These are phyloP conservation scores for Mythimna impura DNA, from an alignment of 2,888 invertebrate genomes.

Conservation along the genomic window DNA sequence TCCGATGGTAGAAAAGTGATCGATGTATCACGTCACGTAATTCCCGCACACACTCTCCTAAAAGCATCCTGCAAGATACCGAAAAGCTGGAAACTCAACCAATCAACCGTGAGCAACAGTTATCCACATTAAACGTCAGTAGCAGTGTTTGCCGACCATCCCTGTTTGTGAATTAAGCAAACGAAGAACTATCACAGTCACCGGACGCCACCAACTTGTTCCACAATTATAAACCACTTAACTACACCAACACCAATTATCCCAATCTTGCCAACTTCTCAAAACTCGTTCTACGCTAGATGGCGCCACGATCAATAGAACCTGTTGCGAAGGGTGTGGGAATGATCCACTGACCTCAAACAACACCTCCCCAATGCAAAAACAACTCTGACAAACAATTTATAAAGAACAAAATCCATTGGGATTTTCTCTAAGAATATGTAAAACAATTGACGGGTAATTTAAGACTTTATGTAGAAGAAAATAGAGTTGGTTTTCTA, in stretches of 20 bases:
- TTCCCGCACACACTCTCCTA: too few species aligned
- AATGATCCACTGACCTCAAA: conserved; percentile 80
- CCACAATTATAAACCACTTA: conserved; percentile 52
- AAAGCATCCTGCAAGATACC: too few species aligned
- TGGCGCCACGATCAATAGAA: conserved; percentile 80
- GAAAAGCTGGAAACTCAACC: too few species aligned
- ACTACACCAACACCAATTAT: conserved; percentile 44
- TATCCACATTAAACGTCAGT: background rate
- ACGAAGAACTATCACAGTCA: background rate
- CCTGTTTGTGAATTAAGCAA: conserved; percentile 18
- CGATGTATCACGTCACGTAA: too few species aligned
- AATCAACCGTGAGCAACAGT: background rate
- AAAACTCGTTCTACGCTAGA: conserved; percentile 67
- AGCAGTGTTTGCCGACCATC: background rate
- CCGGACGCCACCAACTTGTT: conserved; percentile 25
- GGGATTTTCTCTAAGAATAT: conserved; percentile 52
- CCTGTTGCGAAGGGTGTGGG: conserved; percentile 76
- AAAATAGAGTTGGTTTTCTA: conserved; percentile 68
- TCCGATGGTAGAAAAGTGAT: too few species aligned
- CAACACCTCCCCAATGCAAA: conserved; percentile 54
- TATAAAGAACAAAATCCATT: conserved; percentile 60
- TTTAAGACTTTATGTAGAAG: conserved; percentile 68
- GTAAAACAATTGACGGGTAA: conserved; percentile 58
- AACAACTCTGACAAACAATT: conserved; percentile 46
- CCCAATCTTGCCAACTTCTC: conserved; percentile 46